Evolutionary conservation across 2,888 invertebrate species (phyloP), one percentile per base, ranked within the genome.

Genomic region (Lycaena phlaeas): DNA sequence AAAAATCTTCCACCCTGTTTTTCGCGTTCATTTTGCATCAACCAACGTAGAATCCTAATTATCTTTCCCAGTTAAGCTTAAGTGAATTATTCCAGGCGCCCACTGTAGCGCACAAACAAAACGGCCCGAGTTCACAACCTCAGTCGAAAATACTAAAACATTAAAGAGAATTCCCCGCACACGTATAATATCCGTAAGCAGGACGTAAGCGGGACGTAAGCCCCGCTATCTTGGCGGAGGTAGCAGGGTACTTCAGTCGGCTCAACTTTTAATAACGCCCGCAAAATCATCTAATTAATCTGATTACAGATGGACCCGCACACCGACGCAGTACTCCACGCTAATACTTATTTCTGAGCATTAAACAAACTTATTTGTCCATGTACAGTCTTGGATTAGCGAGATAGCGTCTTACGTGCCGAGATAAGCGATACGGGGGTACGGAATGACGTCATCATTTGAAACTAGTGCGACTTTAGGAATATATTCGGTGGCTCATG

Each of bases 31-130:
- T 82, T 82, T 79, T 81, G 79, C 82, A 81, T 79, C 77, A 77
- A 75, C 76, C 71, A 63, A 69, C 75, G 81, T 78, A 78, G 79
- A 79, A 81, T 82, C 81, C 82, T 81, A 84, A 84, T 84, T 82
- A 82, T 84, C 82, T 81, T 81, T 79, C 69, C 77, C 78, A 76
- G 82, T 84, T 81, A 81, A 84, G 79, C 79, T 81, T 81, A 81
- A 81, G 78, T 82, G 81, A 84, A 84, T 84, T 84, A 84, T 81
- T 81, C 70, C 68, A 64, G 76, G 68, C 73, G 75, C 78, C 82
- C 81, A 81, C 77, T 68, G 75, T 75, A 73, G 78, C 65, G 70
- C 67, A 72, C 77, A 81, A 81, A 81, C 79, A 79, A 76, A 81
- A 81, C 77, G 68, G 73, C 62, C 64, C 67, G 73, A 79, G 77